Evolutionary conservation across 2,888 invertebrate genomes (phyloP).

Genomic region (Panorpa germanica): DNA sequence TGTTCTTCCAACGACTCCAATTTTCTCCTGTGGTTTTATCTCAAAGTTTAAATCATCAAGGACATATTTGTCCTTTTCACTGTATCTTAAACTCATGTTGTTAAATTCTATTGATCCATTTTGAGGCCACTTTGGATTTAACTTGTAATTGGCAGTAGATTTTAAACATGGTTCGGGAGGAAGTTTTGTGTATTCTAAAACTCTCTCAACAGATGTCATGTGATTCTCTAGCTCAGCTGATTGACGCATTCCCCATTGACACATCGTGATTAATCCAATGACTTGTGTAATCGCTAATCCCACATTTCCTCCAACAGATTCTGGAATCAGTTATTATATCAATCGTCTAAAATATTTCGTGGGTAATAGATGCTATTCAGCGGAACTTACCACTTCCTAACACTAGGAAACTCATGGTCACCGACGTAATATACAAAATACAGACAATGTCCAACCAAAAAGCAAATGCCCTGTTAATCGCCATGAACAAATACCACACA

Average conservation of each 20-base stretch:
- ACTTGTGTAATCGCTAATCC: constrained; percentile 55
- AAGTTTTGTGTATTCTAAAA: constrained; percentile 60
- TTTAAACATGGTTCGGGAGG: constrained; percentile 38
- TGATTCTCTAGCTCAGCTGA: constrained; percentile 68
- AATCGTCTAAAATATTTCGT: constrained; percentile 4
- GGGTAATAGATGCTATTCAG: too few species aligned
- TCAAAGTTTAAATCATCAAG: constrained; percentile 49
- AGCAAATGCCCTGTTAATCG: constrained; percentile 81
- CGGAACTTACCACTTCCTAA: constrained; percentile 21
- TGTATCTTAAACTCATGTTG: constrained; percentile 49
- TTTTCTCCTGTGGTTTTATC: constrained; percentile 32
- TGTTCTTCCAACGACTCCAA: constrained; percentile 74
- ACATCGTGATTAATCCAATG: constrained; percentile 47
- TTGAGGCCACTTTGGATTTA: constrained; percentile 46
- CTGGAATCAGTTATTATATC: too few species aligned
- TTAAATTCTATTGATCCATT: constrained; percentile 46
- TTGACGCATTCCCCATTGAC: constrained; percentile 71
- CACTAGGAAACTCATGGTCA: constrained; percentile 69
- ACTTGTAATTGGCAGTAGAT: constrained; percentile 20
- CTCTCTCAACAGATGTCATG: constrained; percentile 70
- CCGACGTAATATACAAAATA: constrained; percentile 63
- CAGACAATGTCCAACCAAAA: constrained; percentile 83
- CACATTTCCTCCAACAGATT: constrained; percentile 39
- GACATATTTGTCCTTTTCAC: constrained; percentile 44
- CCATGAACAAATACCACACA: constrained; percentile 68